Evolutionary conservation across 2,113 vertebrate genomes (phyloP).

Genomic region (Choloepus hoffmanni): DNA sequence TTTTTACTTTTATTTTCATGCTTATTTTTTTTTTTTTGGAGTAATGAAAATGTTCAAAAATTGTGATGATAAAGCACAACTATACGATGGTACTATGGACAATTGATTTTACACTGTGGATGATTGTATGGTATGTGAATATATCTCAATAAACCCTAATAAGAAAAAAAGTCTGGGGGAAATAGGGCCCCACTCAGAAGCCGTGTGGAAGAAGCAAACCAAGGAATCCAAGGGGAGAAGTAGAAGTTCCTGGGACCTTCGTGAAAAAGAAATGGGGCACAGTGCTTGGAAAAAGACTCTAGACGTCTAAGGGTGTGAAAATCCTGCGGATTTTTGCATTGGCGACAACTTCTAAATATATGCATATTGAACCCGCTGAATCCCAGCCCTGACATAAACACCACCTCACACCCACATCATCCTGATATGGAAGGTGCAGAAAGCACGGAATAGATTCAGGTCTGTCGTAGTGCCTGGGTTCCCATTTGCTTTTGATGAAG

Average conservation of each 20-base stretch:
- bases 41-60: too few relatives aligned
- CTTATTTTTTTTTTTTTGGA: too few relatives aligned
- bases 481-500: background rate
- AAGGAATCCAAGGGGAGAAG: background rate
- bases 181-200: rapidly evolving
- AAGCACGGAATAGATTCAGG: background rate
- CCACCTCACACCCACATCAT: rapidly evolving
- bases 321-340: background rate
- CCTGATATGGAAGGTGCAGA: background rate
- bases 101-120: too few relatives aligned
- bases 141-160: too few relatives aligned
- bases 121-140: too few relatives aligned
- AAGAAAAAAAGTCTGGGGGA: background rate
- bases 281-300: background rate
- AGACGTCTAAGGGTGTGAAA: background rate
- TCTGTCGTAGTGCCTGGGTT: background rate
- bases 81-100: too few relatives aligned
- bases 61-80: too few relatives aligned
- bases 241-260: background rate
- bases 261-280: background rate
- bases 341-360: background rate
- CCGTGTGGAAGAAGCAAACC: background rate
- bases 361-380: background rate
- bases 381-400: background rate
- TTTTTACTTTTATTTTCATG: too few relatives aligned